These are phyloP conservation scores for Entomyzon cyanotis DNA, from an alignment of 2,113 vertebrate genomes.

Conservation along the genomic window DNA sequence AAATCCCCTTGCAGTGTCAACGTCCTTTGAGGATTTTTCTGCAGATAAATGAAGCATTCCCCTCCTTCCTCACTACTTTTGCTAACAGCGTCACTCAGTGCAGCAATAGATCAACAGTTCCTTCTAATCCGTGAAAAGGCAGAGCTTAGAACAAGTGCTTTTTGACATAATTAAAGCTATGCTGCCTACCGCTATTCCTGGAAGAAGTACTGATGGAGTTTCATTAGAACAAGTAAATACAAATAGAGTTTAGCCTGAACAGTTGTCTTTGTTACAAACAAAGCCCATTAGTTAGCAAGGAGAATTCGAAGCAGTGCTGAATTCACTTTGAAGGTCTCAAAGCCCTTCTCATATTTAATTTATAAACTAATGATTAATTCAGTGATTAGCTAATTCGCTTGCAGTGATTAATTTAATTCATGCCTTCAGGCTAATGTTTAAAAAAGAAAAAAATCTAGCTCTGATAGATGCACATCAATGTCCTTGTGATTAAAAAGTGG, in stretches of 20 bases:
- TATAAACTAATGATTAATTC: constrained; percentile 59
- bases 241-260: constrained; percentile 38
- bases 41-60: constrained; percentile 3
- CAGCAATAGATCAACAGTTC: constrained; percentile 10
- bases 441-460: neutral
- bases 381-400: constrained; percentile 40
- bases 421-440: constrained; percentile 46
- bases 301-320: neutral
- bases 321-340: neutral
- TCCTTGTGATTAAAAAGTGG: constrained; percentile 38
- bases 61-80: neutral
- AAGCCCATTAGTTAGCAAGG: constrained; percentile 2
- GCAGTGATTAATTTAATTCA: constrained; percentile 49
- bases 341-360: constrained; percentile 52
- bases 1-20: neutral
- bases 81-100: neutral
- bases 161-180: constrained; percentile 35
- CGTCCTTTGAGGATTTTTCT: constrained; percentile 7
- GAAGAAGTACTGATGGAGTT: neutral
- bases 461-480: constrained; percentile 6
- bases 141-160: neutral
- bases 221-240: constrained; percentile 47
- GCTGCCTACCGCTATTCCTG: neutral
- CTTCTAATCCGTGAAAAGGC: constrained; percentile 5
- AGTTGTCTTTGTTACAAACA: constrained; percentile 38